Conservation (phyloP, 1,140 invertebrate species). For the Euschistus heros region DNA sequence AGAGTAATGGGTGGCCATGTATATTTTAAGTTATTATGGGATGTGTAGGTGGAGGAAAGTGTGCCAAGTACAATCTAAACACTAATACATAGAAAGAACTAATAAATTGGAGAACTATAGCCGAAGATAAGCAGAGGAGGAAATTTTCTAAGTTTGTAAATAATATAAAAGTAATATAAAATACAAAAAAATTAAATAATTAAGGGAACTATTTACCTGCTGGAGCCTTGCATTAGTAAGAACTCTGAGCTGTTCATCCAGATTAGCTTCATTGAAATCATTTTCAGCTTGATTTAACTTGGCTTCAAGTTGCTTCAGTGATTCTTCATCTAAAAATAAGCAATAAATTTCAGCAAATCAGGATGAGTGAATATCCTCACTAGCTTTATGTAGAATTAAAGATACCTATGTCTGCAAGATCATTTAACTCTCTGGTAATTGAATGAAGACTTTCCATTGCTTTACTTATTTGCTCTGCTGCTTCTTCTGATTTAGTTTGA, state of each 20-base stretch:
- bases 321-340: conserved; percentile 8
- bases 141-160: too few relatives aligned
- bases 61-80: too few relatives aligned
- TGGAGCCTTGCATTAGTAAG: conserved; percentile 1
- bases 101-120: too few relatives aligned
- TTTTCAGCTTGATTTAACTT: conserved; percentile 1
- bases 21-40: too few relatives aligned
- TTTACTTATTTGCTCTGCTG: conserved; percentile 9
- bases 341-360: background rate
- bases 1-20: too few relatives aligned
- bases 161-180: background rate
- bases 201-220: background rate
- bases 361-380: background rate
- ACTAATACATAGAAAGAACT: too few relatives aligned
- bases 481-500: conserved; percentile 13
- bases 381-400: too few relatives aligned
- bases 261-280: background rate
- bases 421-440: conserved; percentile 11
- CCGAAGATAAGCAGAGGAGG: too few relatives aligned
- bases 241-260: background rate
- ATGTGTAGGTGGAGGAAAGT: too few relatives aligned
- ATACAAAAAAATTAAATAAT: background rate
- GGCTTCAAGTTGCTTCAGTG: conserved; percentile 6
- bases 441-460: background rate
- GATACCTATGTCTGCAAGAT: conserved; percentile 15